Base-by-base conservation (phyloP, 2,888 invertebrate genomes). In the Fragum sueziense region DNA sequence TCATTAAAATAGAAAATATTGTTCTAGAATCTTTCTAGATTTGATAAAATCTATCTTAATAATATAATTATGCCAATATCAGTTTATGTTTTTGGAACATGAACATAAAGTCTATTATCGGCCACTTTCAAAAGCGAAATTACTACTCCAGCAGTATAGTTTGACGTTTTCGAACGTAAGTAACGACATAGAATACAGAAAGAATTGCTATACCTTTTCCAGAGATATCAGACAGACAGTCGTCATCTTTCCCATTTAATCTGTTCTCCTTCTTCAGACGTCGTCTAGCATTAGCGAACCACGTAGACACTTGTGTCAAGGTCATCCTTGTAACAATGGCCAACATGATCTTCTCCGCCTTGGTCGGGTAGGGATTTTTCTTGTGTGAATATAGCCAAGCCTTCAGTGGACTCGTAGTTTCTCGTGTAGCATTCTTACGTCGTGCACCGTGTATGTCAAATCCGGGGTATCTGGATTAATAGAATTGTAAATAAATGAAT, bases 311-410 rank as follows among this genome's bases (percentile, higher is more conserved):
- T 85, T 92, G 93, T 29, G 98, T 98, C 87, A 98, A 94, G 78
- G 97, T 97, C 98, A 98, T 98, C 94, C 97, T 97, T 71, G 97
- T 98, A 91, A 97, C 97, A 92, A 98, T 97, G 86, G 98, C 98
- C 92, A 98, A 94, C 97, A 98, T 97, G 90, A 98, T 97, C 94
- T 98, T 98, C 94, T 98, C 98, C 33, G 97, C 97, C 94, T 98
- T 98, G 84, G 97, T 98, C n/a, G 98, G 98, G 94, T 98, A 98
- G 0, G 98, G 98, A 94, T 98, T 98, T 94, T 97, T 98, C 93
- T 97, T 96, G 95, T 98, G 97, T 93, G 98, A 98, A 94, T 97
- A 97, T 73, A 99, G 95, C 98, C 98, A 98, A 86, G 98, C 98
- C 94, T 99, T 99, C 71, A 99, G 95, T 61, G 98, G 98, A 76